These are phyloP conservation scores for Pelusios castaneus DNA, from an alignment of 2,113 vertebrate species.

Conservation along the genomic window DNA sequence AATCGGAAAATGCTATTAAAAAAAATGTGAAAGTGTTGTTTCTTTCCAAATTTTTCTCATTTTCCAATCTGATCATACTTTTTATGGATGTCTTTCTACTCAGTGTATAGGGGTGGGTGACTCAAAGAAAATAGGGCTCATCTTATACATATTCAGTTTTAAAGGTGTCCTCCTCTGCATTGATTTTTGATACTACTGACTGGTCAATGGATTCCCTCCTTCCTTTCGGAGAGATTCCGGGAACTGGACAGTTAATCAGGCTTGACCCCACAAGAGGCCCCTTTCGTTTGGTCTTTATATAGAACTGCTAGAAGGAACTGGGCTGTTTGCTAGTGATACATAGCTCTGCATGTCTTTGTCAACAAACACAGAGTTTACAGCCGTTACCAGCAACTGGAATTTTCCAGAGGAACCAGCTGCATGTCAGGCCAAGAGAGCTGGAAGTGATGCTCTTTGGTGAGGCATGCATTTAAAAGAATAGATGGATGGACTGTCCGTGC, in stretches of 20 bases:
- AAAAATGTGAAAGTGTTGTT: background rate
- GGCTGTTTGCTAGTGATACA: background rate
- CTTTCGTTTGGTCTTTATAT: background rate
- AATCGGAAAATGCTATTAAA: constrained; percentile 9
- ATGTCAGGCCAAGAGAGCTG: background rate
- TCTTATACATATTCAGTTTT: background rate
- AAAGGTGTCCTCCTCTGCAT: background rate
- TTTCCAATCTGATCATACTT: background rate
- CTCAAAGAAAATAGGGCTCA: background rate
- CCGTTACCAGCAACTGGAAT: background rate
- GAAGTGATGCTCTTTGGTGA: background rate
- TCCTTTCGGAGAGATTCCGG: background rate
- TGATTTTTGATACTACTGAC: background rate
- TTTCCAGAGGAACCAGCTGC: background rate
- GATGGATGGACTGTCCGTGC: background rate
- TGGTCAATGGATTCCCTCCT: background rate
- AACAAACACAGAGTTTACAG: rapidly evolving
- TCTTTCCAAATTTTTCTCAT: background rate
- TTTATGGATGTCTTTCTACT: background rate
- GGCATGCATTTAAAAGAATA: background rate
- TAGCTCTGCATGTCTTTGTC: background rate
- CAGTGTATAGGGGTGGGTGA: background rate
- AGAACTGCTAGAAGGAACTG: background rate
- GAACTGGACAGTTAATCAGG: background rate
- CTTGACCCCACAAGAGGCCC: background rate